phyloP scores from a whole-genome alignment of 2,888 invertebrate genomes.

The Sclerodermus sp. region DNA sequence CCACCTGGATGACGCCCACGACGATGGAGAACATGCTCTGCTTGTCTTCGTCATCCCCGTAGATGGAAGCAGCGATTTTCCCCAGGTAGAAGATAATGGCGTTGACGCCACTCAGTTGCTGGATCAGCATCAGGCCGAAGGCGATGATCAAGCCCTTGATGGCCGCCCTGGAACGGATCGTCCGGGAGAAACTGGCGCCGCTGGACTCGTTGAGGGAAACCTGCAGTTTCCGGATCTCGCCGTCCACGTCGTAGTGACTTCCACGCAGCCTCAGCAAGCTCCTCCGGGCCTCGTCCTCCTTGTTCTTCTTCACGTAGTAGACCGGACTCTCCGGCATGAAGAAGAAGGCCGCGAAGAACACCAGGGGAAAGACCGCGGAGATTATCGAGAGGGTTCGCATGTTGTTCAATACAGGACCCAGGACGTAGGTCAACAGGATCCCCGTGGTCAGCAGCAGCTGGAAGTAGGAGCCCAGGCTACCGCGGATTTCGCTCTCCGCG shows the following conservation, averaged over 20 bases:
- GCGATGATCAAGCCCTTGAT: conserved; percentile 71
- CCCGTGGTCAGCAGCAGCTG: conserved; percentile 85
- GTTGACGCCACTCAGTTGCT: conserved; percentile 84
- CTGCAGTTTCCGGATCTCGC: conserved; percentile 68
- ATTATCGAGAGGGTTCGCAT: conserved; percentile 68
- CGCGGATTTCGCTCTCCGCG: conserved; percentile 79
- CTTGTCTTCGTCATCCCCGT: conserved; percentile 65
- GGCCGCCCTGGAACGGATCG: conserved; percentile 66
- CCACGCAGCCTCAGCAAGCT: conserved; percentile 78
- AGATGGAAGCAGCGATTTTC: conserved; percentile 67
- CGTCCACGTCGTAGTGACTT: conserved; percentile 66
- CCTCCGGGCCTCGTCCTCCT: conserved; percentile 67
- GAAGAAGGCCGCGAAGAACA: conserved; percentile 72
- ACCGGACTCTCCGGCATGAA: conserved; percentile 89
- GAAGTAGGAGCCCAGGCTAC: conserved; percentile 82
- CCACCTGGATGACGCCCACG: conserved; percentile 81
- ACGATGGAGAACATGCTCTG: conserved; percentile 72
- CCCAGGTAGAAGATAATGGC: conserved; percentile 81
- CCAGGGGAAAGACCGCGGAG: conserved; percentile 68
- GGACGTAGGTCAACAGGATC: conserved; percentile 74
- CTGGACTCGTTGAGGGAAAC: conserved; percentile 61
- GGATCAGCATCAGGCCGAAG: conserved; percentile 84
- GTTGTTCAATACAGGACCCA: conserved; percentile 65
- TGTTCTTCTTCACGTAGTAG: conserved; percentile 68
- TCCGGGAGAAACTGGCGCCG: conserved; percentile 61